Evolutionary conservation across 2,888 invertebrate species (phyloP).

Genomic region (Platerodrilus igneus): DNA sequence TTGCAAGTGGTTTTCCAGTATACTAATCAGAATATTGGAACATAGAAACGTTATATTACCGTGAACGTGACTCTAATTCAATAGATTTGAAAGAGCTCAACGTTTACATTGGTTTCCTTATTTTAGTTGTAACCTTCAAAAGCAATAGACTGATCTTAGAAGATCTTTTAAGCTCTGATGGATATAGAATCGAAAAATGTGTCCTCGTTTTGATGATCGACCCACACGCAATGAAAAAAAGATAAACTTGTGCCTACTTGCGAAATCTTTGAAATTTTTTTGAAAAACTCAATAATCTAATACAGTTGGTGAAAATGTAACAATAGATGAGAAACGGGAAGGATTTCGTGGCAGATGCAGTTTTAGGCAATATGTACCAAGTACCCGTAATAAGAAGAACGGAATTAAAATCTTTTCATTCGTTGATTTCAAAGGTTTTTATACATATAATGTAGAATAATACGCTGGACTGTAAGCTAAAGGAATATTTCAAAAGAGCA

Average conservation of each 20-base stretch:
- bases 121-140: slow-evolving; percentile 24
- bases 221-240: slow-evolving; percentile 15
- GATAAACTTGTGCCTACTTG: slow-evolving; percentile 30
- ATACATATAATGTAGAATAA: too few species aligned
- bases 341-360: slow-evolving; percentile 33
- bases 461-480: too few species aligned
- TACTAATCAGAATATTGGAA: slow-evolving; percentile 29
- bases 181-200: slow-evolving; percentile 31
- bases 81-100: slow-evolving; percentile 26
- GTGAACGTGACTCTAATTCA: slow-evolving; percentile 12
- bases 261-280: slow-evolving; percentile 32
- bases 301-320: slow-evolving; percentile 30
- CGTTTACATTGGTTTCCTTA: slow-evolving; percentile 29
- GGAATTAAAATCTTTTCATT: too few species aligned
- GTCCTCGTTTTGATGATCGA: slow-evolving; percentile 28
- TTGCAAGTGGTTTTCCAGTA: background rate
- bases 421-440: too few species aligned
- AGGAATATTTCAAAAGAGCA: too few species aligned
- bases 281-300: slow-evolving; percentile 30
- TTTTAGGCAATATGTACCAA: too few species aligned
- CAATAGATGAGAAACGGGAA: slow-evolving; percentile 30
- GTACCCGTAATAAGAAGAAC: too few species aligned
- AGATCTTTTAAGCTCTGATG: slow-evolving; percentile 30
- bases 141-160: slow-evolving; percentile 26
- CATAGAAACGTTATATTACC: too few species aligned